Base-by-base conservation (phyloP, 2,888 invertebrate species). In the Volucella zonaria region DNA sequence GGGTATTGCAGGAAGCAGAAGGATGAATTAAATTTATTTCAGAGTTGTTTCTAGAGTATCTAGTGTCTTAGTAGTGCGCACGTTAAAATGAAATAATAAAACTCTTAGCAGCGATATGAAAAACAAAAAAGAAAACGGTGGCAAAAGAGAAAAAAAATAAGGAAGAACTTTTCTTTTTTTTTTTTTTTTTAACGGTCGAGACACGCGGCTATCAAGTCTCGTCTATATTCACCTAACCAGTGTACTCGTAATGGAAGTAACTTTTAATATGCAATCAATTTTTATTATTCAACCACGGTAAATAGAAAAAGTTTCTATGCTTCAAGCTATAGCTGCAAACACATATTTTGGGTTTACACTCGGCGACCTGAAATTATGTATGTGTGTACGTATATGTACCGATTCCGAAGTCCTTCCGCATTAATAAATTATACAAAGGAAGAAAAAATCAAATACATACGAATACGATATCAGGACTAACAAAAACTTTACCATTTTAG, bases 251-350 rank as follows among this genome's bases (percentile, higher is more conserved):
- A 77, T 77, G 67, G 67, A 78, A 83, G 71, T 71, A 59, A 83
- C 83, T 76, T 75, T 83, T 79, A 83, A 64, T 59, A 71, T 80
- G 83, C 83, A 83, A 83, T 83, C 83, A 83, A 83, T 83, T 83
- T 83, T 83, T 83, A 80, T 83, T 83, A 83, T 75, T 71, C 61
- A 71, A 76, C 61, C 67, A 58, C 73, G 83, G 52, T 49, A 12
- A 66, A 68, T 64, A 66, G 75, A 76, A 76, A 80, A 82, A 83
- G 66, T 83, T 83, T 76, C 43, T 42, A 75, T 61, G 79, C 75
- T 79, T 79, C 83, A 83, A 67, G 75, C 75, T 67, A 66, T 71
- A 61, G 45, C 15, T 15, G 54, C 43, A 15, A 61, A 61, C 52
- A 52, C 51, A 67, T 38, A 68, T 42, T 51, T 23, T 1, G 9